A percentile compares a stretch with the other conserved stretches of the same genome.
Conservation (phyloP, 2,113 vertebrate genomes). For the Jacana jacana region DNA sequence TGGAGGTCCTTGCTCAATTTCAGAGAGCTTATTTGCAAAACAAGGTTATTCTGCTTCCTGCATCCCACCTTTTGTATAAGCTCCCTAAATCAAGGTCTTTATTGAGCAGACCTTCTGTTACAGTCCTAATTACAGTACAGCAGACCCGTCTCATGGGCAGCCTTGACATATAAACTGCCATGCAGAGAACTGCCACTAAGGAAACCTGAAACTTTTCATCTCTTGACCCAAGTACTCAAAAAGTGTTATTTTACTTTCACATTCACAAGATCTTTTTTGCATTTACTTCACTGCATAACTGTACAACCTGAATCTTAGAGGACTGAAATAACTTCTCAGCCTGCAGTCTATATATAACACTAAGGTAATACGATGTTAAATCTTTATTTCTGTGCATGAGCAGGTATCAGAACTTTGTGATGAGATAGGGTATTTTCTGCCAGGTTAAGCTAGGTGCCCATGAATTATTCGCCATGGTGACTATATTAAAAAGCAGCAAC, state of each 20-base stretch:
- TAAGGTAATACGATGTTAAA: not conserved
- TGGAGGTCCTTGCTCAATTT: not conserved
- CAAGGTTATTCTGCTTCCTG: not conserved
- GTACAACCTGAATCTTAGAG: not conserved
- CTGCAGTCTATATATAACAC: not conserved
- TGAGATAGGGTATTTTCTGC: not conserved
- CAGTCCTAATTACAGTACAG: not conserved
- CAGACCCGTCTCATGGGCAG: not conserved
- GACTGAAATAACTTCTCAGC: conserved; percentile 14
- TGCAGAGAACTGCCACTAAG: not conserved
- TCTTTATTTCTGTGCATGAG: not conserved
- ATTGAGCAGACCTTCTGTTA: not conserved
- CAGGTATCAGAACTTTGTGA: not conserved
- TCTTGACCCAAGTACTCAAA: not conserved
- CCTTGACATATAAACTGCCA: not conserved
- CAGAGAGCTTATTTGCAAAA: not conserved
- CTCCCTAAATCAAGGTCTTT: not conserved
- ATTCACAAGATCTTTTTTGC: not conserved
- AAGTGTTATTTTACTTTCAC: conserved; percentile 13
- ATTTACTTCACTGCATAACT: not conserved
- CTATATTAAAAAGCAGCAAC: not conserved
- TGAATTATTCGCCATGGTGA: not conserved
- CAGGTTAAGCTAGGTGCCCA: not conserved
- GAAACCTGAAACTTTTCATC: not conserved
- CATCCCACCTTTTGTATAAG: not conserved